A percentile compares a stretch with the other conserved stretches of the same genome.
phyloP scores from a whole-genome alignment of 2,888 invertebrate genomes.

The Pammene fasciana region DNA sequence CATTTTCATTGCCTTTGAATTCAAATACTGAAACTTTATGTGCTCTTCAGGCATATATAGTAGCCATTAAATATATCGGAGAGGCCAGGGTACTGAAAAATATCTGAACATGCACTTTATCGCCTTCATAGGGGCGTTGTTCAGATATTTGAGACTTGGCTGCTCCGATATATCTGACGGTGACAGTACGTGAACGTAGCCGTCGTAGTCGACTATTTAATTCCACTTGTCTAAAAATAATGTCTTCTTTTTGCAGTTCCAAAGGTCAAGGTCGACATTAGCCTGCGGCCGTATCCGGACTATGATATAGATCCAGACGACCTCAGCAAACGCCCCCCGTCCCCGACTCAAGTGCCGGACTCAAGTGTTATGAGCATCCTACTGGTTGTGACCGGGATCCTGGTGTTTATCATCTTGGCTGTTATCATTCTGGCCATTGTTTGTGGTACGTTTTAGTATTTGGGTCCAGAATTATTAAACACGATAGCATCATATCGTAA shows the following conservation, averaged over 20 bases:
- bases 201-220: too few species aligned
- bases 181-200: too few species aligned
- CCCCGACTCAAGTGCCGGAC: constrained; percentile 57
- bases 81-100: too few species aligned
- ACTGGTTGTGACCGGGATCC: constrained; percentile 54
- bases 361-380: constrained; percentile 54
- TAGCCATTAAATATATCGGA: too few species aligned
- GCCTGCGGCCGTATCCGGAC: constrained; percentile 73
- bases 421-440: constrained; percentile 52
- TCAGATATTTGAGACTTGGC: too few species aligned
- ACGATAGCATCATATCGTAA: too few species aligned
- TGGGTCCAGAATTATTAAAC: too few species aligned
- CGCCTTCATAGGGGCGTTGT: too few species aligned
- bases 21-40: background rate
- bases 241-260: constrained; percentile 57
- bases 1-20: background rate
- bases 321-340: constrained; percentile 48
- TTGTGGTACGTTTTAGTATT: constrained; percentile 46
- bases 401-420: constrained; percentile 52
- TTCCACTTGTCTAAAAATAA: background rate
- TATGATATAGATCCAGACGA: constrained; percentile 65
- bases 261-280: constrained; percentile 58
- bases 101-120: too few species aligned
- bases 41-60: background rate
- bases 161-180: too few species aligned